Conservation (phyloP, 2,888 invertebrate genomes). For the Epistrophe grossulariae region DNA sequence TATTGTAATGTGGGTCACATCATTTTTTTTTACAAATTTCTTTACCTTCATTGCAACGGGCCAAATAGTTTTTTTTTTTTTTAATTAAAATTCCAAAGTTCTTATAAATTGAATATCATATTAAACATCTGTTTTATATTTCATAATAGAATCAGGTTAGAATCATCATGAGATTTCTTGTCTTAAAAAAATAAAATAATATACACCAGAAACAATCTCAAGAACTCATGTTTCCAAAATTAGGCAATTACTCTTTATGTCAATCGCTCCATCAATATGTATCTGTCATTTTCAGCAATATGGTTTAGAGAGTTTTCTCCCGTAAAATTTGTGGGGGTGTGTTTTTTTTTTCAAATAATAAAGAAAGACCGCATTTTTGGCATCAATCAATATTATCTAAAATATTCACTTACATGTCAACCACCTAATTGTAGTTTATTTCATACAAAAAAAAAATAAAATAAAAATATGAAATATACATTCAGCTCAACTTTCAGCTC, state of each 20-base stretch:
- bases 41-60: no score
- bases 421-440: conserved; percentile 28
- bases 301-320: background rate
- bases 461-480: conserved; percentile 21
- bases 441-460: background rate
- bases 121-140: conserved; percentile 47
- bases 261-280: conserved; percentile 45
- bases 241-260: conserved; percentile 63
- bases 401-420: conserved; percentile 50
- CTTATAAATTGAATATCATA: background rate
- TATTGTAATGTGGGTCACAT: no score
- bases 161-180: background rate
- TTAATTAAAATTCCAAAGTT: background rate
- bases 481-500: background rate
- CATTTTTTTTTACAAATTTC: no score
- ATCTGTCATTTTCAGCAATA: conserved; percentile 27
- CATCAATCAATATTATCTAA: conserved; percentile 53
- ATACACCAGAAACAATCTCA: conserved; percentile 15
- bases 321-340: conserved; percentile 23
- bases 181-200: background rate
- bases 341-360: conserved; percentile 14
- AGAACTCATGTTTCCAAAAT: conserved; percentile 60
- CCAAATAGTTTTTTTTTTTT: no score
- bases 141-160: background rate
- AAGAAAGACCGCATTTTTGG: conserved; percentile 50